phyloP scores from a whole-genome alignment of 2,113 vertebrate genomes.

The Pelodiscus sinensis region DNA sequence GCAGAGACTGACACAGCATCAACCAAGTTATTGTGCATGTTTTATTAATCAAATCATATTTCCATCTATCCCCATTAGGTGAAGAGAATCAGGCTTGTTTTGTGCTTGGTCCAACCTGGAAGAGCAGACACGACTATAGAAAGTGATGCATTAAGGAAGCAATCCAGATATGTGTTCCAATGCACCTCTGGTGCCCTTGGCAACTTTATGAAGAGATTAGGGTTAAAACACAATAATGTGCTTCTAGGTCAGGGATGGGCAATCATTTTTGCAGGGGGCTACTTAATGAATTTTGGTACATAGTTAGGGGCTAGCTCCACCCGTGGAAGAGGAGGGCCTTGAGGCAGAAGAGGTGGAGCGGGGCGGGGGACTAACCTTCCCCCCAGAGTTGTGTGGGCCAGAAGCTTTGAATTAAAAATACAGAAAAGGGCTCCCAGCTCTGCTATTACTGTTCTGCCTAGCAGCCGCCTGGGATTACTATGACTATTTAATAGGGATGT shows the following conservation, averaged over 20 bases:
- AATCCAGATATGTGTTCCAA: not conserved
- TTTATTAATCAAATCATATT: not conserved
- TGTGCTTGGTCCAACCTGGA: not conserved
- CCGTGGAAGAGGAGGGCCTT: no score
- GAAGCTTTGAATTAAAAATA: no score
- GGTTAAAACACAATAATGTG: not conserved
- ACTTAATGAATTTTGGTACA: no score
- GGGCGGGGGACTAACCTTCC: no score
- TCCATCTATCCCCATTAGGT: rapidly evolving
- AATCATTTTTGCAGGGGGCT: no score
- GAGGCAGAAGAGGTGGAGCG: no score
- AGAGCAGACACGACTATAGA: not conserved
- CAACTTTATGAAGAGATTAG: not conserved
- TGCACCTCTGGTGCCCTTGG: rapidly evolving
- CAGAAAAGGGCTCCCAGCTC: no score
- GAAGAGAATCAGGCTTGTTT: not conserved
- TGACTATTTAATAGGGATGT: no score
- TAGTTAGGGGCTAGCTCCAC: no score
- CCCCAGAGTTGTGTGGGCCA: no score
- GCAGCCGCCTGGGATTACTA: no score
- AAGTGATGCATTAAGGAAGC: slow-evolving; percentile 26
- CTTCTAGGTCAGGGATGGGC: not conserved
- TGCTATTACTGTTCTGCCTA: no score
- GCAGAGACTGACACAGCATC: not conserved
- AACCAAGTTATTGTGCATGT: not conserved